Conservation (phyloP, 2,113 vertebrate species). For the Sinosuthora webbiana region DNA sequence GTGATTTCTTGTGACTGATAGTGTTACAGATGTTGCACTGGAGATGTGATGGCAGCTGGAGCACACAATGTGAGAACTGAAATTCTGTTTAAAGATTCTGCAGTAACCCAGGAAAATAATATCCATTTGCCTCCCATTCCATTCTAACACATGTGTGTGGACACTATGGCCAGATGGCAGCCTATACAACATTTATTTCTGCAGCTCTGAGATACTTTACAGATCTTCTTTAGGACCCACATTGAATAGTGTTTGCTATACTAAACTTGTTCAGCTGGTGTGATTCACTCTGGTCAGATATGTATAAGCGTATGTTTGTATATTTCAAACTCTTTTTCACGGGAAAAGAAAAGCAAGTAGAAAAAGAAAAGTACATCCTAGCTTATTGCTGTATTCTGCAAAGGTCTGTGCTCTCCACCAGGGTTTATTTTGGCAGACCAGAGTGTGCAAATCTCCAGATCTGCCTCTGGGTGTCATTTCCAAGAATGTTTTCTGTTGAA, state of each 20-base stretch:
- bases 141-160: not conserved
- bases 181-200: not conserved
- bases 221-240: not conserved
- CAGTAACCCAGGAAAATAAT: not conserved
- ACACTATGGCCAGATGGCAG: not conserved
- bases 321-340: not conserved
- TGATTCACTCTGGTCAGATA: not conserved
- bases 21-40: not conserved
- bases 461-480: not conserved
- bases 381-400: not conserved
- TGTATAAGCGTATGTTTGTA: not conserved
- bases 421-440: not conserved
- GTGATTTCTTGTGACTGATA: not conserved
- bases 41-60: not conserved
- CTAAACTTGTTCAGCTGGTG: not conserved
- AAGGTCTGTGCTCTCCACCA: not conserved
- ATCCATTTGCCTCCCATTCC: not conserved
- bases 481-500: not conserved
- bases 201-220: not conserved
- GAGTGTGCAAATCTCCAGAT: not conserved
- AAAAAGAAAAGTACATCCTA: not conserved
- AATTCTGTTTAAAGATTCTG: not conserved
- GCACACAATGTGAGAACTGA: not conserved
- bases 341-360: not conserved
- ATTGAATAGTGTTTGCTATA: not conserved